These are phyloP conservation scores for Drosophila novamexicana DNA, from an alignment of 1,140 invertebrate species.

Conservation along the genomic window DNA sequence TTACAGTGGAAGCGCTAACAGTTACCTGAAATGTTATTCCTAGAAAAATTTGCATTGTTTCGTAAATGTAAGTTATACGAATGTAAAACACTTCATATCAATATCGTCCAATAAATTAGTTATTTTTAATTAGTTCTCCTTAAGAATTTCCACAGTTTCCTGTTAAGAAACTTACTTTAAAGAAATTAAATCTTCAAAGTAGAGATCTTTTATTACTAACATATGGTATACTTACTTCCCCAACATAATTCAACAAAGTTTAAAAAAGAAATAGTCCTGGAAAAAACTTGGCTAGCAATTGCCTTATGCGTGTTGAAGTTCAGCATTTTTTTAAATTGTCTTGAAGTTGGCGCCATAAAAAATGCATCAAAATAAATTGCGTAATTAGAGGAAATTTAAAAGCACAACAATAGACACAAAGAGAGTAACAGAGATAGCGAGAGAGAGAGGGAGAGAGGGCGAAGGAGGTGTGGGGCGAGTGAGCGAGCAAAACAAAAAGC, in stretches of 20 bases:
- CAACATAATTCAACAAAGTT: not conserved
- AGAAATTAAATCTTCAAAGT: too few species aligned
- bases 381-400: constrained; percentile 61
- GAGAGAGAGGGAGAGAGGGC: not conserved
- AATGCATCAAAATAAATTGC: constrained; percentile 57
- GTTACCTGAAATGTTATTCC: too few species aligned
- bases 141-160: too few species aligned
- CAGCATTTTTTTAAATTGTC: constrained; percentile 24
- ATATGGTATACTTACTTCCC: not conserved
- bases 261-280: not conserved
- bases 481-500: constrained; percentile 47
- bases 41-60: too few species aligned
- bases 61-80: too few species aligned
- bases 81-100: too few species aligned
- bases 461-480: not conserved
- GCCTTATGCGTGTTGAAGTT: not conserved
- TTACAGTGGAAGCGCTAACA: too few species aligned
- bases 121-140: too few species aligned
- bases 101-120: too few species aligned
- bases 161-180: too few species aligned
- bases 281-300: constrained; percentile 2
- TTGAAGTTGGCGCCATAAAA: constrained; percentile 51
- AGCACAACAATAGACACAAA: constrained; percentile 46
- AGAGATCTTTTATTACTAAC: not conserved
- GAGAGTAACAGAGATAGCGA: not conserved